These are phyloP conservation scores for Nannospalax galili DNA, from an alignment of 2,113 vertebrate genomes.

Conservation along the genomic window DNA sequence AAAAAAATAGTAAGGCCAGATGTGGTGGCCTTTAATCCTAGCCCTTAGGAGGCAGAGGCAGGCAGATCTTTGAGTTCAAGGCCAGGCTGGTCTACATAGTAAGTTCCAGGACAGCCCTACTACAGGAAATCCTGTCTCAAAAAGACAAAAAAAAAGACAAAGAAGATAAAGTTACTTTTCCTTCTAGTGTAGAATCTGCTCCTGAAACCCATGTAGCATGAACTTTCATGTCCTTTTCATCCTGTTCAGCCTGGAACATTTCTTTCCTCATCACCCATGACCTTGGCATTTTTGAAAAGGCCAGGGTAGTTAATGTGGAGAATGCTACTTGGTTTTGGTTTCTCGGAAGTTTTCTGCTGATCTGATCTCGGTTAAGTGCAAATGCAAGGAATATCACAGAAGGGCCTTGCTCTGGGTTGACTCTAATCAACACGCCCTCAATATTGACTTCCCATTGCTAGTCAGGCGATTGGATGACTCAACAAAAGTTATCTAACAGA, in stretches of 20 bases:
- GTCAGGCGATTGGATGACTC: background rate
- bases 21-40: too few species aligned
- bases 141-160: background rate
- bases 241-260: background rate
- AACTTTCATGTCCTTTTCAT: background rate
- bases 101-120: too few species aligned
- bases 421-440: background rate
- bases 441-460: background rate
- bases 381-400: too few species aligned
- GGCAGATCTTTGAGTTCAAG: too few species aligned
- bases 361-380: background rate
- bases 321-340: background rate
- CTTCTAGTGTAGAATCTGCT: background rate
- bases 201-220: background rate
- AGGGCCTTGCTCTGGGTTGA: background rate
- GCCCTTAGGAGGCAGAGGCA: too few species aligned
- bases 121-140: too few species aligned
- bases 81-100: too few species aligned
- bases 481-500: background rate
- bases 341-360: background rate
- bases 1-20: too few species aligned
- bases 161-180: background rate
- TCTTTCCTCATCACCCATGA: background rate
- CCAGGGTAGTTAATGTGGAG: background rate
- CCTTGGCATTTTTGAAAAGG: conserved; percentile 35